Conservation (phyloP, 2,113 vertebrate genomes). For the Microcebus ravelobensis region DNA sequence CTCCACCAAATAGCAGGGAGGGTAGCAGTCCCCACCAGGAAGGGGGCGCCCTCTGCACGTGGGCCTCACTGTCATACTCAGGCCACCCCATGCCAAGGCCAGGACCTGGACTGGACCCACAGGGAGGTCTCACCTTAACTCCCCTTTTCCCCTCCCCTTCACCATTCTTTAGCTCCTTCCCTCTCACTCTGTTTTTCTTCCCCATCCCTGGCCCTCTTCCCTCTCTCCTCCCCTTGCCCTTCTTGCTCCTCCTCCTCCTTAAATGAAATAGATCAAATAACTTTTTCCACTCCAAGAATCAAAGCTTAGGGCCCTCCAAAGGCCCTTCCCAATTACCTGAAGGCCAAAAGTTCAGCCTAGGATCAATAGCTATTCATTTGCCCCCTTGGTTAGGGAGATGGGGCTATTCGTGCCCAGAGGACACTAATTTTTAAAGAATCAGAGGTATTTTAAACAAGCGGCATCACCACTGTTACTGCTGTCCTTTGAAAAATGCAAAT, state of each 20-base stretch:
- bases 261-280: background rate
- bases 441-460: background rate
- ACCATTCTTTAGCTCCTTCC: no score
- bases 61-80: background rate
- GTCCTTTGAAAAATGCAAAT: slow-evolving; percentile 35
- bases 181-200: background rate
- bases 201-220: no score
- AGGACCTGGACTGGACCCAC: background rate
- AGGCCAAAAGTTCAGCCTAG: background rate
- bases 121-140: no score
- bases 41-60: background rate
- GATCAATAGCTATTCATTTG: background rate
- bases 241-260: background rate
- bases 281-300: background rate
- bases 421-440: background rate
- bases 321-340: slow-evolving; percentile 14
- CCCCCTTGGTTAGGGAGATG: background rate
- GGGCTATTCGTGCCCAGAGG: slow-evolving; percentile 43
- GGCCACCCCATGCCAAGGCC: background rate
- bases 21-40: fast-evolving
- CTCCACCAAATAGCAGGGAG: background rate
- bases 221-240: no score
- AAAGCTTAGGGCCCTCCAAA: background rate
- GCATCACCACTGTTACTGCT: background rate
- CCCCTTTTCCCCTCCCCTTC: background rate